These are phyloP conservation scores for Suncus etruscus DNA, from an alignment of 2,113 vertebrate species.

Conservation along the genomic window DNA sequence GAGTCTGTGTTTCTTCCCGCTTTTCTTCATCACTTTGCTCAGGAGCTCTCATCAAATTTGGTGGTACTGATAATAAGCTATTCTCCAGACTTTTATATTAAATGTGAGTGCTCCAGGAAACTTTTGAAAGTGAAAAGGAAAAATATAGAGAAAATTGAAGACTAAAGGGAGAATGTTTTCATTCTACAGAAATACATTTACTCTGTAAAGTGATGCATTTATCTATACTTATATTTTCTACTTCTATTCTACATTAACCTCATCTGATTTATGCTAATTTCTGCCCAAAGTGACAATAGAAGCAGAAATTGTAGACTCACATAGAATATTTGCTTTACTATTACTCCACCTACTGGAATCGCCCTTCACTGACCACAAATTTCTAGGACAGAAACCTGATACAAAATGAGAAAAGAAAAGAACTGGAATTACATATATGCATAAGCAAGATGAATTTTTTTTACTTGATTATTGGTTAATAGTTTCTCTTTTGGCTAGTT, in stretches of 20 bases:
- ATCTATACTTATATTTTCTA: conserved; percentile 13
- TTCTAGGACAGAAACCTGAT: not conserved
- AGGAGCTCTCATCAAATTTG: conserved; percentile 32
- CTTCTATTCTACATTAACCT: conserved; percentile 61
- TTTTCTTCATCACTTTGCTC: not conserved
- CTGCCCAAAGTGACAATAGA: conserved; percentile 73
- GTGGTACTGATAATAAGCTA: not conserved
- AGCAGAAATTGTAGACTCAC: conserved; percentile 64
- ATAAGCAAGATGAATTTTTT: conserved; percentile 1
- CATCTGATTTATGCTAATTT: conserved; percentile 79
- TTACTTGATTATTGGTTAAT: conserved; percentile 17
- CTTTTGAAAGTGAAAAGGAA: conserved; percentile 56
- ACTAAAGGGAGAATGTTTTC: conserved; percentile 18
- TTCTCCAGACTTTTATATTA: conserved; percentile 15
- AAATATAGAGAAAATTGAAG: conserved; percentile 30
- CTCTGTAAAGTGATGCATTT: conserved; percentile 47
- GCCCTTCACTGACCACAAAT: conserved; percentile 74
- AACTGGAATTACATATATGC: not conserved
- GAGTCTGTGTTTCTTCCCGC: not conserved
- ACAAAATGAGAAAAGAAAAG: not conserved
- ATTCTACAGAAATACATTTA: conserved; percentile 5
- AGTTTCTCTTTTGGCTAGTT: not conserved
- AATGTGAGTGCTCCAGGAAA: conserved; percentile 25
- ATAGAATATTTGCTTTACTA: conserved; percentile 87
- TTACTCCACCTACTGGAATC: conserved; percentile 90